phyloP scores from a whole-genome alignment of 2,113 vertebrate genomes.

The Girardinichthys multiradiatus region DNA sequence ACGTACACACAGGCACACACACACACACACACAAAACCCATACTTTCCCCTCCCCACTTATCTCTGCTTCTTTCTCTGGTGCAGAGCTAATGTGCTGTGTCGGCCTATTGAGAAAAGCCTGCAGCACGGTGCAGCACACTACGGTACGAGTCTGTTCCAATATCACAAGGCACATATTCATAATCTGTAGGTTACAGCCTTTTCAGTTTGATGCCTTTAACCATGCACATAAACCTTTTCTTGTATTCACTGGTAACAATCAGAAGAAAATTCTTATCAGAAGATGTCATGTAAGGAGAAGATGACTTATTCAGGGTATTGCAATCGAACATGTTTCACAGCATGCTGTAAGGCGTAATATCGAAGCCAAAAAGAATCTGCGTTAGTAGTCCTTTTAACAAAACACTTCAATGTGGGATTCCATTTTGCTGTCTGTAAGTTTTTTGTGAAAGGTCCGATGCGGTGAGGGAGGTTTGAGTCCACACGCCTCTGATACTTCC shows the following conservation, averaged over 20 bases:
- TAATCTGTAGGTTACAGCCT: neutral
- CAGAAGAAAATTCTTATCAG: neutral
- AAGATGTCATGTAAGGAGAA: neutral
- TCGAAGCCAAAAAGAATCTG: neutral
- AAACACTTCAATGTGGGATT: neutral
- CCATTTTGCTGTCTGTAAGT: neutral
- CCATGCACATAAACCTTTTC: too few species aligned
- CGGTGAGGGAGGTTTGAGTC: neutral
- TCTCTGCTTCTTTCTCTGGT: conserved; percentile 23
- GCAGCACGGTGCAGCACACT: conserved; percentile 37
- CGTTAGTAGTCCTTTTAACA: too few species aligned
- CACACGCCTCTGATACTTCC: neutral
- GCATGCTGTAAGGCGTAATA: too few species aligned
- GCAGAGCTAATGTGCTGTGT: conserved; percentile 64
- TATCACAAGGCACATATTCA: neutral
- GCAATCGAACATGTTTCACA: neutral
- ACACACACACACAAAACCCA: neutral
- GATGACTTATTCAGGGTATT: neutral
- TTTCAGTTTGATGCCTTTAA: neutral
- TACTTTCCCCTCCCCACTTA: conserved; percentile 3
- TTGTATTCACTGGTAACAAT: neutral
- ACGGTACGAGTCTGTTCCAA: conserved; percentile 3
- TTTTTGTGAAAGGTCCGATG: neutral
- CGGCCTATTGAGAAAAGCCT: conserved; percentile 54
- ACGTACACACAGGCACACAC: neutral